These are phyloP conservation scores for Poeciliopsis gracilis DNA, from an alignment of 2,797 vertebrate species.

Conservation along the genomic window DNA sequence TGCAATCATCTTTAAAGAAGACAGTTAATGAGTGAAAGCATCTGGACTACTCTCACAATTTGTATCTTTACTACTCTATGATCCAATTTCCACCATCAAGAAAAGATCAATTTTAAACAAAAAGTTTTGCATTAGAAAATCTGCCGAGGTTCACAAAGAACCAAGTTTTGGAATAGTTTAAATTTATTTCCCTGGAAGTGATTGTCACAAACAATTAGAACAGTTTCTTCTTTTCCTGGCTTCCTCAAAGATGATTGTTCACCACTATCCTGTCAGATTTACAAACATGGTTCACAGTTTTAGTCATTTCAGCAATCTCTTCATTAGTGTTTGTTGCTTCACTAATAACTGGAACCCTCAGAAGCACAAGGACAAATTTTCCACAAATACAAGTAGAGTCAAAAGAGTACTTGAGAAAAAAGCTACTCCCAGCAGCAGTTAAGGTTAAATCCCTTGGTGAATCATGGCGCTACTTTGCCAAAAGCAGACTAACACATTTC, in stretches of 20 bases:
- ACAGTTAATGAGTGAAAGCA: neutral
- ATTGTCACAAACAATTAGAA: neutral
- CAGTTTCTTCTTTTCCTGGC: neutral
- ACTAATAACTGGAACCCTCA: neutral
- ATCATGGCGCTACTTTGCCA: neutral
- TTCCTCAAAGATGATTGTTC: neutral
- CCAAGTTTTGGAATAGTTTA: neutral
- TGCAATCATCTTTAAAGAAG: neutral
- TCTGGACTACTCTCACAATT: neutral
- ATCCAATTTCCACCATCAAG: neutral
- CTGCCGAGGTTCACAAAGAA: neutral
- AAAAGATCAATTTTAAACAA: neutral
- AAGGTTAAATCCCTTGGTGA: neutral
- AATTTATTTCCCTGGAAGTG: neutral
- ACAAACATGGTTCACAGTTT: neutral
- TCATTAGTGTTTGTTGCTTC: neutral
- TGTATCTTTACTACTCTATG: neutral
- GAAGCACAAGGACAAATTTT: neutral
- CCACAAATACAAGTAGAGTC: neutral
- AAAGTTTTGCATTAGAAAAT: neutral
- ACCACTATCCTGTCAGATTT: neutral
- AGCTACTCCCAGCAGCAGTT: neutral
- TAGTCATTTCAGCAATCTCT: neutral
- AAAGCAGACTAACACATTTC: neutral
- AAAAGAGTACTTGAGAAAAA: neutral